Percentiles rank a stretch among this genome's conserved stretches.
Conservation (phyloP, 2,888 invertebrate genomes). For the Troides aeacus region DNA sequence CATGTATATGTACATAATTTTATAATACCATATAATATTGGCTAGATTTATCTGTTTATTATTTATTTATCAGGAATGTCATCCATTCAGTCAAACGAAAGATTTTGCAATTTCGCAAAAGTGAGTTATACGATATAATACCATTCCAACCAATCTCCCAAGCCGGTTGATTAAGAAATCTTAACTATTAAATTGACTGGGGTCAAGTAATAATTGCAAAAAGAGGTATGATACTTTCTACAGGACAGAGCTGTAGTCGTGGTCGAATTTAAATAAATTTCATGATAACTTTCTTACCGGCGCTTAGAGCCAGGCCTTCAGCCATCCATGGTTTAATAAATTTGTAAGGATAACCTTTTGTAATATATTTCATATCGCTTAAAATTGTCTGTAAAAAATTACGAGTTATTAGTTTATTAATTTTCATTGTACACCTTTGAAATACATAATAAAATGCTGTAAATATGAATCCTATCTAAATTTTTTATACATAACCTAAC, state of each 20-base stretch:
- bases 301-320: conserved; percentile 75
- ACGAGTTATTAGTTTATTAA: too few relatives aligned
- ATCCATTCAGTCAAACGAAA: too few relatives aligned
- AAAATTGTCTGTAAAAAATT: conserved; percentile 61
- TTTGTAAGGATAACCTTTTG: conserved; percentile 73
- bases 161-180: background rate
- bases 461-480: too few relatives aligned
- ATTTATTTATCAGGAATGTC: too few relatives aligned
- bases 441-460: too few relatives aligned
- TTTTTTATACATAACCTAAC: too few relatives aligned
- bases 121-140: too few relatives aligned
- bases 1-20: too few relatives aligned
- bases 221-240: background rate
- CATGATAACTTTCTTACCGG: conserved; percentile 39
- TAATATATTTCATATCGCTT: conserved; percentile 67
- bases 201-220: background rate
- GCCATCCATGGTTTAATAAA: conserved; percentile 75
- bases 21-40: too few relatives aligned
- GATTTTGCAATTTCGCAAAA: too few relatives aligned
- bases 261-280: background rate
- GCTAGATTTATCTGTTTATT: too few relatives aligned
- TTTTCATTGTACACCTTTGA: too few relatives aligned
- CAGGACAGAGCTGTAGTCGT: background rate
- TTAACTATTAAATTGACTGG: background rate
- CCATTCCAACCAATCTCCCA: background rate